Base-by-base conservation (phyloP, 1,140 invertebrate genomes). In the Diorhabda sublineata region DNA sequence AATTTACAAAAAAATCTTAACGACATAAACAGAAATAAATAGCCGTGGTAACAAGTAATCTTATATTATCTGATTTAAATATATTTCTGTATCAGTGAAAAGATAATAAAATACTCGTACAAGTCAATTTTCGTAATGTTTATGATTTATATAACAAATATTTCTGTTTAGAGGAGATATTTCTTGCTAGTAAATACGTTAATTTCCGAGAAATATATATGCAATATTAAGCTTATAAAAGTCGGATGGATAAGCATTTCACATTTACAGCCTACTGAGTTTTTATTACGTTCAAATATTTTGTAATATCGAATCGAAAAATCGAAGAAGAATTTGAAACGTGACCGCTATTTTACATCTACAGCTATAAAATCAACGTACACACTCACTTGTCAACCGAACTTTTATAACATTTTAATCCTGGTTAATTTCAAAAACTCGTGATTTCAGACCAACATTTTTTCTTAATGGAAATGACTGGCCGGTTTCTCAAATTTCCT, bases 321-420 rank as follows among this genome's bases (percentile, higher is more conserved):
- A 52, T 52, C n/a, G n/a, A 52, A n/a, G n/a, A 52, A n/a, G 26
- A 61, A 61, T 61, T 61, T 61, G 58, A 68, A 62, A 68, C 66
- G 60, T 68, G 47, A 45, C 45, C 47, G 60, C 60, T 62, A 60
- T 61, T 68, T 68, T 43, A 60, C 11, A 47, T 26, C 44, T 52
- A 61, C 47, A 62, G 45, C 60, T 58, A 60, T 68, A 68, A 68
- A 68, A 62, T 61, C 52, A 52, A 4, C 59, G 59, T 41, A 61
- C 42, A 43, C 59, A 61, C 8, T 61, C 59, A 43, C 26, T 61
- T 61, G 59, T 61, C 26, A 43, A 7, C n/a, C 60, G 7, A 56
- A 43, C 60, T 68, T 68, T 68, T 68, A 68, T 61, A 47, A 61
- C 66, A n/a, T 61, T 68, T 68, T 68, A 68, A 68, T 68, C 66